Evolutionary conservation across 2,797 vertebrate genomes (phyloP), one percentile per base, ranked within the genome.

Genomic region (Eleutherodactylus coqui): DNA sequence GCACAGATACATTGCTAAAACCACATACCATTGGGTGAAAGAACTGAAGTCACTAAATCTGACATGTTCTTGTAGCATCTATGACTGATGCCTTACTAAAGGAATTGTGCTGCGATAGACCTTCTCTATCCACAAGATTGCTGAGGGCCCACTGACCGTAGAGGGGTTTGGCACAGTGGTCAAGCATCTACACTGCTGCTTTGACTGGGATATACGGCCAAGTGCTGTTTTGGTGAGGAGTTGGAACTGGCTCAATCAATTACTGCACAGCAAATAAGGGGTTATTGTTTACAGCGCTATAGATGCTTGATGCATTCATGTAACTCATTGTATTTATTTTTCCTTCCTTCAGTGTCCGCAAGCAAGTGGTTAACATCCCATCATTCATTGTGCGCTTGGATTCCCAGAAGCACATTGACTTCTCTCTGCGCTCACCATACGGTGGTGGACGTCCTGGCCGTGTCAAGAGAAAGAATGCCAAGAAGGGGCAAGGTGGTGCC

Each of bases 361-460:
- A 98, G 89, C 97, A 98, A 93, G 96, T 98, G 89, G 97, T 98
- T 89, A 98, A 98, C 92, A 97, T 98, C 91, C 97, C 97, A 0
- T 98, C 97, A 19, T 98, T 97, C 70, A 96, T 98, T 80, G 97
- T 98, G 75, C 96, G 97, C 32, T 93, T 98, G 94, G 97, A 98
- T 92, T 97, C 96, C 36, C 97, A 98, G 92, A 98, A 98, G 89
- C 97, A 98, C 94, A 98, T 98, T 0, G 97, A 98, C 93, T 98
- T 98, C 94, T 98, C 97, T 14, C 96, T 98, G 82, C 96, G 97
- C 47, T 98, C 97, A 21, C 97, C 97, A 0, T 98, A 98, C 0
- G 97, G 97, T 0, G 97, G 97, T 0, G 97, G 97, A 88, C 94
- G 97, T 2, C 97, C 97, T 0, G 97, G 97, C 55, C 94, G 96